Percentiles rank a stretch among this genome's conserved stretches.
Conservation (phyloP, 1,140 invertebrate genomes). For the Diabrotica virgifera region DNA sequence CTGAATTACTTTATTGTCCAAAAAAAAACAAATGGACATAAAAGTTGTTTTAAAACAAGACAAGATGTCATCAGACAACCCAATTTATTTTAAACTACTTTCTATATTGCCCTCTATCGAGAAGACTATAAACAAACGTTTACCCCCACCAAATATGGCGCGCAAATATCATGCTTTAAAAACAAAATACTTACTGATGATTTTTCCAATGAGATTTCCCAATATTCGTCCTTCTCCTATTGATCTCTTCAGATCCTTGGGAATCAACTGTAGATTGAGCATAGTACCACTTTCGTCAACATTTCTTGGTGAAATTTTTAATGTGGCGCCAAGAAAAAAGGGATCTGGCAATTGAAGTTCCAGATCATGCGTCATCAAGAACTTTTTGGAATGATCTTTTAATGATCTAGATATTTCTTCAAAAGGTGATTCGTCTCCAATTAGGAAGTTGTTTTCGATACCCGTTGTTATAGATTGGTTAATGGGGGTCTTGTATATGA, state of each 20-base stretch:
- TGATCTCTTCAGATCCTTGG: constrained; percentile 45
- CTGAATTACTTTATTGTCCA: too few species aligned
- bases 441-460: constrained; percentile 42
- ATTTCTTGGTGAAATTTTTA: constrained; percentile 68
- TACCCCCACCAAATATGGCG: not conserved
- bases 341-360: constrained; percentile 66
- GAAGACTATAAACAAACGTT: not conserved
- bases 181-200: constrained; percentile 61
- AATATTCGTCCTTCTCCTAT: constrained; percentile 58
- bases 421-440: constrained; percentile 50
- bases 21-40: too few species aligned
- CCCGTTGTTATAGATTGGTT: constrained; percentile 19
- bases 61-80: too few species aligned
- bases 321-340: constrained; percentile 65
- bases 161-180: not conserved
- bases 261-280: constrained; percentile 67
- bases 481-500: constrained; percentile 56
- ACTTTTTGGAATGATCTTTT: constrained; percentile 65
- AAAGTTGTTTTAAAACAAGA: too few species aligned
- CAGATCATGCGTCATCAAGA: constrained; percentile 72
- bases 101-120: too few species aligned
- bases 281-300: constrained; percentile 67
- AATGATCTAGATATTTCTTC: constrained; percentile 70
- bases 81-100: too few species aligned
- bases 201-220: constrained; percentile 55